Evolutionary conservation across 2,113 vertebrate species (phyloP).

Genomic region (Anolis sagrei): DNA sequence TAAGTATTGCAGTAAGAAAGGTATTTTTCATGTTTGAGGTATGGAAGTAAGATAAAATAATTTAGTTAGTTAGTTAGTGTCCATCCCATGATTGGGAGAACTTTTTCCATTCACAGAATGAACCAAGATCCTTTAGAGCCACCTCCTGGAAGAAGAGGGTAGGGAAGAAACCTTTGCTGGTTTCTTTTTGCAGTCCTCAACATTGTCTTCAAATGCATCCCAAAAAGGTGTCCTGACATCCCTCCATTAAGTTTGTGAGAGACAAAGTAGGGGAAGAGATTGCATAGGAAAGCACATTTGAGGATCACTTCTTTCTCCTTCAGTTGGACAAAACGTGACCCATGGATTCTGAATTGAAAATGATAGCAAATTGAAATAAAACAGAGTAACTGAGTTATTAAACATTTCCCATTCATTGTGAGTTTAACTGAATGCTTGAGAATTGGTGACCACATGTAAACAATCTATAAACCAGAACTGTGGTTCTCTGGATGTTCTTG

Average conservation of each 20-base stretch:
- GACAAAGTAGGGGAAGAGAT: background rate
- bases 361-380: background rate
- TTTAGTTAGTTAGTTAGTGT: background rate
- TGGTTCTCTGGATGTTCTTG: no score
- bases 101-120: background rate
- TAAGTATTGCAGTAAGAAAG: constrained; percentile 77
- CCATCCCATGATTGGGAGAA: background rate
- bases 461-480: background rate
- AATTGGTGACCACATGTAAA: no score
- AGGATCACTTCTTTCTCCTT: background rate
- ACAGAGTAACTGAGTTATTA: background rate
- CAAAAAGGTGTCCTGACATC: background rate
- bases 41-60: constrained; percentile 15
- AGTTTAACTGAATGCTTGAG: rapidly evolving
- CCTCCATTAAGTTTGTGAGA: background rate
- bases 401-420: background rate
- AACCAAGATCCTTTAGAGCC: background rate
- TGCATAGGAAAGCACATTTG: background rate
- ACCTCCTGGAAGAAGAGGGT: background rate
- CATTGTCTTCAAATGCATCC: background rate
- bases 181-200: background rate
- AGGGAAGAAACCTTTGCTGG: background rate
- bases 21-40: background rate
- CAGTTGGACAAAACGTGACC: background rate
- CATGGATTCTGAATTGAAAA: background rate